Evolutionary conservation across 2,888 invertebrate genomes (phyloP).

Genomic region (Drepanosiphum platanoidis): DNA sequence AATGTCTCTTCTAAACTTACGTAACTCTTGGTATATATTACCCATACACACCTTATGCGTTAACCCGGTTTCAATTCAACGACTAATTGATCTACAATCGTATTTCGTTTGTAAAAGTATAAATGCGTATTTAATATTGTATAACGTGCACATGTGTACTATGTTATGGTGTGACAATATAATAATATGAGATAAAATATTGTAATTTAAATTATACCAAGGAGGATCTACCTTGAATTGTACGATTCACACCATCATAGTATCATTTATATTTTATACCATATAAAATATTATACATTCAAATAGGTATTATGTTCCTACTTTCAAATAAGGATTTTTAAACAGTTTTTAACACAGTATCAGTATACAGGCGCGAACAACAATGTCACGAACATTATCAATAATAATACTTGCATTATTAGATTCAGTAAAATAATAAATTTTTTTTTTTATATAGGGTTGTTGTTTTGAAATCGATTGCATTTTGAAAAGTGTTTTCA

Average conservation of each 20-base stretch:
- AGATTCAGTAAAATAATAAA: neutral
- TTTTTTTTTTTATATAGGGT: neutral
- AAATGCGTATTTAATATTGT: neutral
- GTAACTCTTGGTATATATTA: slow-evolving; percentile 15
- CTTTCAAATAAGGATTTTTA: neutral
- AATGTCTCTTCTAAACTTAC: slow-evolving; percentile 22
- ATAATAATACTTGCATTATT: neutral
- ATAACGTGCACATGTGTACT: neutral
- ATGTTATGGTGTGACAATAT: neutral
- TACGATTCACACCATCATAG: neutral
- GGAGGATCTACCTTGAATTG: too few relatives aligned
- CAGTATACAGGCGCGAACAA: too few relatives aligned
- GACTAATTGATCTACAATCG: slow-evolving; percentile 30
- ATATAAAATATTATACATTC: neutral
- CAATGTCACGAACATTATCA: neutral
- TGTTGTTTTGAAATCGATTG: neutral
- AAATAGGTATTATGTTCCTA: neutral
- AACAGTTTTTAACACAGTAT: neutral
- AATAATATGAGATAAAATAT: neutral
- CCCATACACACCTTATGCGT: neutral
- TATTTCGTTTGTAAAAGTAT: slow-evolving; percentile 37
- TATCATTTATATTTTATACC: neutral
- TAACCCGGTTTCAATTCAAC: slow-evolving; percentile 37
- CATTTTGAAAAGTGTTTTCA: neutral
- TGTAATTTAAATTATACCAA: neutral